Evolutionary conservation across 2,797 vertebrate genomes (phyloP), one percentile per base, ranked within the genome.

Genomic region (Mormyrops attenuatus): DNA sequence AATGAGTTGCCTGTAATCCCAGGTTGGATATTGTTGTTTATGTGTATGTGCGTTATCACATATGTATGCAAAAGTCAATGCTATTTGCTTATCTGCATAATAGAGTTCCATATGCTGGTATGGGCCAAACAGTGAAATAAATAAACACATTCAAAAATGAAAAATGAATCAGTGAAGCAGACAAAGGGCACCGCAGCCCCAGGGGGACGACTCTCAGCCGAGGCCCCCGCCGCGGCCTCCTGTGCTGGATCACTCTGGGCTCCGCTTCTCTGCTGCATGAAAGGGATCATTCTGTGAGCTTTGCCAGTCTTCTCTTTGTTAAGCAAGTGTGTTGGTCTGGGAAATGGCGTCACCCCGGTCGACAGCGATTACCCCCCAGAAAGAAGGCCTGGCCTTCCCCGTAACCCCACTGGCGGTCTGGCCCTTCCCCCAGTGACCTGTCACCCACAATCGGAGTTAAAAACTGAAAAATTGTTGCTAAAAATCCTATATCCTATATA

Each of bases 1-100:
- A 80, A 47, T 80, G 73, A 80, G 73, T 41, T 80, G 73, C 41
- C 73, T 80, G 41, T 80, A 80, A 80, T 80, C 73, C 73, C 73
- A n/a, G 5, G 7, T 20, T 44, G 17, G 73, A 47, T 80, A 47
- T 80, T 80, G 73, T 47, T 80, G 73, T 80, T 80, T 80, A 80
- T 38, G 22, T 44, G 73, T 80, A 47, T 80, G 73, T n/a, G 15
- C 7, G 73, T 80, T 80, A 80, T 44, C 73, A 44, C 73, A 44
- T 44, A 80, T 80, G 73, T 80, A 41, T 80, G 41, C 38, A 80
- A 80, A 80, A 80, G 38, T 80, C 73, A 80, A 47, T 47, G 73
- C 17, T 7, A 44, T 80, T 80, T n/a, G 38, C 73, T 80, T 80
- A 80, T 80, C 73, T 80, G 73, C 73, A 80, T 80, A 41, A 41